These are phyloP conservation scores for Avahi laniger DNA, from an alignment of 2,797 vertebrate genomes.

Conservation along the genomic window DNA sequence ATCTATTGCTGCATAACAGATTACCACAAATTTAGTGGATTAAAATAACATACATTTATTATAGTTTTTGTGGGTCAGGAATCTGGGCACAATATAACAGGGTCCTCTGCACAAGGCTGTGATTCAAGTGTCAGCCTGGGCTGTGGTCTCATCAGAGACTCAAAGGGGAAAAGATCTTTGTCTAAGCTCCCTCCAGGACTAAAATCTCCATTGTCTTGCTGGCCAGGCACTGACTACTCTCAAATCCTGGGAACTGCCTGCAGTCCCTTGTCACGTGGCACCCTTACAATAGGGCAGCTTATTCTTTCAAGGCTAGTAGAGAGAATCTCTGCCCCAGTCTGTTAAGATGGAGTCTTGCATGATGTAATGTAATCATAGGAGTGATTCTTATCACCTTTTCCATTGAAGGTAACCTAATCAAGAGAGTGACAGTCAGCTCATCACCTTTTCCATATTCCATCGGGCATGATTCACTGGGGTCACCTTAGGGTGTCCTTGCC, in stretches of 20 bases:
- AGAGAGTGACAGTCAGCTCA: not conserved
- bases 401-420: not conserved
- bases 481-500: not conserved
- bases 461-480: not conserved
- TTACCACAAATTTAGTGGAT: not conserved
- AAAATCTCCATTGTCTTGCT: not conserved
- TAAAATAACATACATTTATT: not conserved
- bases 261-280: not conserved
- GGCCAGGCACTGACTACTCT: not conserved
- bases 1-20: not conserved
- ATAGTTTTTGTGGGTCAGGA: not conserved
- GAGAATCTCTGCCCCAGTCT: not conserved
- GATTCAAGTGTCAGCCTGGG: not conserved
- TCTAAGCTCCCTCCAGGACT: not conserved
- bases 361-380: not conserved
- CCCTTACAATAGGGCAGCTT: not conserved
- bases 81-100: not conserved
- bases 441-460: not conserved
- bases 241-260: not conserved
- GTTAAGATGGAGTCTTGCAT: not conserved
- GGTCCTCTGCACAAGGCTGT: too few species aligned
- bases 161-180: not conserved
- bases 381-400: not conserved
- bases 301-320: not conserved
- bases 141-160: not conserved